Evolutionary conservation across 1,140 invertebrate genomes (phyloP).

Genomic region (Solenopsis invicta): DNA sequence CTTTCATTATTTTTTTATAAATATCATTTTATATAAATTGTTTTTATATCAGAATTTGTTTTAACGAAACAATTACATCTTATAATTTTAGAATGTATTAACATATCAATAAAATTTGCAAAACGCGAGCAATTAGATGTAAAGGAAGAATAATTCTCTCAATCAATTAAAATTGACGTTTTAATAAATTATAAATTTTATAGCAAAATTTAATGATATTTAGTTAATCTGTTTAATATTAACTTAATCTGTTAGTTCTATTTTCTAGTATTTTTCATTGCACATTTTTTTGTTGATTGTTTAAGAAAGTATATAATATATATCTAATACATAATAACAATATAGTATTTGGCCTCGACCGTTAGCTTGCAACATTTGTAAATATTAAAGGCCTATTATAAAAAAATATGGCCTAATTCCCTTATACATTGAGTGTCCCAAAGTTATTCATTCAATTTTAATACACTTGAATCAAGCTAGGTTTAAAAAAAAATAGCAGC

Average conservation of each 20-base stretch:
- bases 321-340: slow-evolving; percentile 59
- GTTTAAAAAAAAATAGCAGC: background rate
- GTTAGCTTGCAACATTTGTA: slow-evolving; percentile 71
- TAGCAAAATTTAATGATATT: background rate
- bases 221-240: background rate
- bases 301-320: slow-evolving; percentile 50
- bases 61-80: background rate
- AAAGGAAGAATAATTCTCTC: background rate
- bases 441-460: slow-evolving; percentile 56
- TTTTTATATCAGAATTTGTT: background rate
- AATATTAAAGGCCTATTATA: slow-evolving; percentile 58
- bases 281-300: slow-evolving; percentile 60
- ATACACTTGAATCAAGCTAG: slow-evolving; percentile 3
- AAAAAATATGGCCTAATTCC: slow-evolving; percentile 65
- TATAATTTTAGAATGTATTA: background rate
- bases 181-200: slow-evolving; percentile 27
- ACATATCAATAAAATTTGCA: background rate
- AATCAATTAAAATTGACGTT: slow-evolving; percentile 9
- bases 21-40: background rate
- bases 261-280: slow-evolving; percentile 39
- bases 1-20: background rate
- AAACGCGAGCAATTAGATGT: background rate
- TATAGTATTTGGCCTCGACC: slow-evolving; percentile 49
- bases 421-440: slow-evolving; percentile 39
- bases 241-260: background rate